phyloP scores from a whole-genome alignment of 35 echinoderm and acorn worm genomes.

The Eucidaris tribuloides region DNA sequence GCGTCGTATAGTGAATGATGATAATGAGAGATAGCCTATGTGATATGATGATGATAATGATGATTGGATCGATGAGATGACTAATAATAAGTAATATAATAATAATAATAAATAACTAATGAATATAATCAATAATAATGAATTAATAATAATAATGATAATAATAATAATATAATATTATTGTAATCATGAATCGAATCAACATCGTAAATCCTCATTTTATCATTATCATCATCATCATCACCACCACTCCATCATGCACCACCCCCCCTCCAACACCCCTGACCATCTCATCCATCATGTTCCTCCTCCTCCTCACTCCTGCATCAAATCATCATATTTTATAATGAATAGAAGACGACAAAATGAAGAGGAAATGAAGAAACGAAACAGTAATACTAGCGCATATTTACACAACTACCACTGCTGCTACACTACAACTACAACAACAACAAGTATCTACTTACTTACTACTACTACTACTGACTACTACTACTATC shows the following conservation, averaged over 20 bases:
- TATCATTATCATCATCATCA: not conserved
- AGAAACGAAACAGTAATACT: not conserved
- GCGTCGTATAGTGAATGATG: not conserved
- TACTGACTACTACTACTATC: too few species aligned
- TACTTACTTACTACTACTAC: not conserved
- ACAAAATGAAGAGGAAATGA: not conserved
- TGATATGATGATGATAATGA: constrained; percentile 15
- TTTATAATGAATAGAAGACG: not conserved
- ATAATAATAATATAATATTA: too few species aligned
- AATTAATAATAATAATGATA: too few species aligned
- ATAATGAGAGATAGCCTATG: too few species aligned
- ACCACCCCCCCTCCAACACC: too few species aligned
- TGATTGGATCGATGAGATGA: not conserved
- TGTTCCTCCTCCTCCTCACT: too few species aligned
- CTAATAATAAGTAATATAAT: not conserved
- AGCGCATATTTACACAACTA: not conserved
- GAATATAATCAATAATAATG: not conserved
- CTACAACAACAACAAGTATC: not conserved
- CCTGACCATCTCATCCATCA: not conserved
- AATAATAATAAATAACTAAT: not conserved
- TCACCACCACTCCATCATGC: too few species aligned
- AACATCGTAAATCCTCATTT: not conserved
- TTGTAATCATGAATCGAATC: not conserved
- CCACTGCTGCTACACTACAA: not conserved
- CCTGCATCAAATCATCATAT: too few species aligned